Evolutionary conservation across 2,797 vertebrate genomes (phyloP), one percentile per base, ranked within the genome.

Genomic region (Tympanoctomys barrerae): DNA sequence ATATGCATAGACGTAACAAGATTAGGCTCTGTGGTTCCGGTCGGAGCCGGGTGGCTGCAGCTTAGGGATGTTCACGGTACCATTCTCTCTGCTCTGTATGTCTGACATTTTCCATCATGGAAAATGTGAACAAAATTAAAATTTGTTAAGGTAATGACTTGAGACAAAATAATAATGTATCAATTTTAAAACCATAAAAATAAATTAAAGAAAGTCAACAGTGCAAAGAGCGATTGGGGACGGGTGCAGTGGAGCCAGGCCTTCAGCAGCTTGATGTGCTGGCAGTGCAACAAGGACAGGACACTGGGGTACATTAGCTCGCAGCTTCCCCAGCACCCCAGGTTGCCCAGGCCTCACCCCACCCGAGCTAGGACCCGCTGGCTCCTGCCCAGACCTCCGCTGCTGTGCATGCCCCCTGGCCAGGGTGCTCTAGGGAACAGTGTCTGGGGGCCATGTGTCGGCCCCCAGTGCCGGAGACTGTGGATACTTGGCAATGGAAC

Each of bases 41-140:
- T 11, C 7, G 5, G 54, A 70, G 28, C 7, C 8, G 52, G 21
- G 49, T 0, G 21, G 68, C 8, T 7, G 36, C 31, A 21, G 2
- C 13, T 0, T 1, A 5, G 19, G 16, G 46, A 46, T 21, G 26
- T 0, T 75, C 73, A 21, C 4, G 1, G 2, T 1, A 2, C 79
- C 21, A 0, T 46, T 66, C 1, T 2, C 81, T 42, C 52, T 22
- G 36, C 31, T 33, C 0, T 1, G 5, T 13, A 11, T 7, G 19
- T 39, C 77, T 81, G 66, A 46, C 86, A 54, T 62, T 73, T 88
- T 85, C 77, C 22, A 73, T 54, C 18, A 42, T 59, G 64, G 87
- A 78, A 70, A 64, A 54, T 39, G 31, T 66, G 39, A 68, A 87
- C 31, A 62, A 61, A 83, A 52, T 21, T 33, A 79, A 54, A 42